A percentile compares a stretch with the other conserved stretches of the same genome.
These are phyloP conservation scores for Agapornis canus DNA, from an alignment of 2,797 vertebrate genomes.

Conservation along the genomic window DNA sequence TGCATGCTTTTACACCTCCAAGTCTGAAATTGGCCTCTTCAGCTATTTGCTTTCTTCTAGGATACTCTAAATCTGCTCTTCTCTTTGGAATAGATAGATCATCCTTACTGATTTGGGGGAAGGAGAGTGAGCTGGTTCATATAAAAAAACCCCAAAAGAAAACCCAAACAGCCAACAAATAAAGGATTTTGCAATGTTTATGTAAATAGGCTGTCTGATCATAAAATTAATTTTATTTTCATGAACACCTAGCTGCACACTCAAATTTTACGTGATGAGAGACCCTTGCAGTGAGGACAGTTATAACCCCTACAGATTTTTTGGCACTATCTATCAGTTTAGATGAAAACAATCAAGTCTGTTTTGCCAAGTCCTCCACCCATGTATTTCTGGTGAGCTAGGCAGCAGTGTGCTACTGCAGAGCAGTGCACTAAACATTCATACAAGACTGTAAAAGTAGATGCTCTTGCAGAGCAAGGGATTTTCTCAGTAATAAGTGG, in stretches of 20 bases:
- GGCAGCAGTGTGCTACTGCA: background rate
- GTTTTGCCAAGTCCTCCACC: background rate
- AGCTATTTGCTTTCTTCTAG: background rate
- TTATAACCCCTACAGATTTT: background rate
- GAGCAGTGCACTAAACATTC: background rate
- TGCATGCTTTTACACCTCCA: background rate
- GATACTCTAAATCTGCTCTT: background rate
- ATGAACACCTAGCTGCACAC: background rate
- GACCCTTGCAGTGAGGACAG: background rate
- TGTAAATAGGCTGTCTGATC: background rate
- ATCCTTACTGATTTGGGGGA: background rate
- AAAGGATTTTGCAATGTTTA: background rate
- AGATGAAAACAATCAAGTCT: background rate
- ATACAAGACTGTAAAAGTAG: background rate
- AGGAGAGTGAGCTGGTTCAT: background rate
- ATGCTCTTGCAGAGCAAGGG: background rate
- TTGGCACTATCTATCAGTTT: background rate
- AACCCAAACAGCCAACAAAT: background rate
- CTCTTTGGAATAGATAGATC: background rate
- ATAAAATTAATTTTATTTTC: background rate
- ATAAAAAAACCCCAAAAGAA: background rate
- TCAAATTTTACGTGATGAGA: background rate
- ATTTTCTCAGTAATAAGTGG: background rate
- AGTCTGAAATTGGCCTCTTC: background rate
- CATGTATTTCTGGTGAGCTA: background rate